Evolutionary conservation across 2,888 invertebrate species (phyloP), one percentile per base, ranked within the genome.

Genomic region (Agrotis segetum): DNA sequence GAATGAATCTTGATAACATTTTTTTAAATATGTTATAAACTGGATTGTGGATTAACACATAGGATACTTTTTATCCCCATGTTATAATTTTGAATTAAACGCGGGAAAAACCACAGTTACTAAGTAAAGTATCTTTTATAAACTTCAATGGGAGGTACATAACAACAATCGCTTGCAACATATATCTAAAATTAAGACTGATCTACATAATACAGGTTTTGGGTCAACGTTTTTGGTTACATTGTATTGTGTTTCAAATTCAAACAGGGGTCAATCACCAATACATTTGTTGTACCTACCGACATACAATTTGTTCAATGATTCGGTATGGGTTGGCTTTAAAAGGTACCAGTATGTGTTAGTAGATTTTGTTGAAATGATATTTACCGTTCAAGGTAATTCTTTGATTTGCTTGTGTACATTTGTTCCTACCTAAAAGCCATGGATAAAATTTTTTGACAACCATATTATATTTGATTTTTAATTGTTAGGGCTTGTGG

Each of bases 171-270:
- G 53, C n/a, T 75, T 77, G 29, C 77, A 58, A 58, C 58, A 62
- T 47, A 62, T 65, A 49, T 71, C 29, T 49, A 49, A 52, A 49
- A 44, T 60, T 71, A 52, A 72, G 77, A 71, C 47, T 55, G 21
- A 65, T 65, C 56, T 65, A 71, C 61, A 58, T 75, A 71, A 60
- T 59, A 40, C 52, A 62, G 56, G 34, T 77, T 60, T 71, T 53
- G 50, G 62, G 77, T 66, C 50, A 64, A 34, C 63, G 63, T 66
- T 74, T 75, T 58, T 19, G 47, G 55, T 75, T 67, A 67, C 67
- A 67, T 19, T 78, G 63, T 67, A 75, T 79, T 79, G 74, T 79
- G 53, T 65, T 68, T 40, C 56, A 62, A 58, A 52, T 68, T 40
- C 56, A 58, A 58, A 49, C 55, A 16, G n/a, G 55, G 79, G 67